Percentiles rank a stretch among this genome's conserved stretches.
Evolutionary conservation across 1,140 invertebrate species (phyloP).

Genomic region (Tribolium madens): DNA sequence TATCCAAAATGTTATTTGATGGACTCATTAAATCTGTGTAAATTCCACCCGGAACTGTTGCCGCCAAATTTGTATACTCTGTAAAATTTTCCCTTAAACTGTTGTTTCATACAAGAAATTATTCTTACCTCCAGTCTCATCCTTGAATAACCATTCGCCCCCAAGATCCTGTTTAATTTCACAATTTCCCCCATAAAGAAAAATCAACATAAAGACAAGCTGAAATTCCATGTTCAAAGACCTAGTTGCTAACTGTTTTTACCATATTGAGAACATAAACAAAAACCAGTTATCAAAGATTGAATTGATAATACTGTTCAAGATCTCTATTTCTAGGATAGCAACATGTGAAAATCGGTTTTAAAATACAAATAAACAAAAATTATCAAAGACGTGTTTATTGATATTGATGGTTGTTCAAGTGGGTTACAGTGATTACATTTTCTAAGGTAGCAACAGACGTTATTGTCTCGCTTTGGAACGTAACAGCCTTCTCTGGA

Average conservation of each 20-base stretch:
- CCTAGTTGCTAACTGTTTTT: neutral
- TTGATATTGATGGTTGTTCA: conserved; percentile 9
- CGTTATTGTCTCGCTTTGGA: neutral
- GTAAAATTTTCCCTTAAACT: conserved; percentile 41
- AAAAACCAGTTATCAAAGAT: conserved; percentile 8
- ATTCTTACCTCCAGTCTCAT: neutral
- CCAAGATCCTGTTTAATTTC: neutral
- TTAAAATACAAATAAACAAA: neutral
- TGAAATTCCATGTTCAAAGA: neutral
- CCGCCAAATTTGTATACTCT: conserved; percentile 67
- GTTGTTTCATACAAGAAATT: neutral
- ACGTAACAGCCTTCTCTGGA: conserved; percentile 55
- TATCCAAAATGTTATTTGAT: conserved; percentile 71
- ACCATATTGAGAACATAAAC: neutral
- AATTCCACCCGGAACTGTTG: conserved; percentile 85
- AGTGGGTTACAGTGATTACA: conserved; percentile 4
- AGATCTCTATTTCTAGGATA: no score
- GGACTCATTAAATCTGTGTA: conserved; percentile 79
- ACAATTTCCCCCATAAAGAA: neutral
- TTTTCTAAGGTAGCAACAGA: neutral
- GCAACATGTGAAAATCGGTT: no score
- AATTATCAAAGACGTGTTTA: conserved; percentile 11
- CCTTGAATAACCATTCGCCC: neutral
- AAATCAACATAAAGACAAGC: neutral
- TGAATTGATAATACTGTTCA: no score